Percentiles rank a stretch among this genome's conserved stretches.
phyloP scores from a whole-genome alignment of 2,888 invertebrate species.

The Polyommatus iphigenia region DNA sequence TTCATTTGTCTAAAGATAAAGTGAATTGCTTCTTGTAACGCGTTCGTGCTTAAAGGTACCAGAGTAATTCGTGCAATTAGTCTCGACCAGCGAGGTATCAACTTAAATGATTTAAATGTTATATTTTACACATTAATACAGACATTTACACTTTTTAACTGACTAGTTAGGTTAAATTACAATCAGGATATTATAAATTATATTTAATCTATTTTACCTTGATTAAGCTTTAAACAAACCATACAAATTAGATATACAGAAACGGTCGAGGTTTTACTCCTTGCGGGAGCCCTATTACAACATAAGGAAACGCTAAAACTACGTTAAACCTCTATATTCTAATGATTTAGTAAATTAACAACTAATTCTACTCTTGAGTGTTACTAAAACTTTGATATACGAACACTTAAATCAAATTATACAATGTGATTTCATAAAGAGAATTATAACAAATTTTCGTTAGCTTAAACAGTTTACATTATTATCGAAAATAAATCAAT shows the following conservation, averaged over 20 bases:
- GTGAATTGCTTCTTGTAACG: neutral
- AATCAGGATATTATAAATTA: neutral
- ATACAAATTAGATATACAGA: neutral
- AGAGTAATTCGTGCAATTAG: neutral
- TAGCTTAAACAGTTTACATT: neutral
- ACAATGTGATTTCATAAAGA: neutral
- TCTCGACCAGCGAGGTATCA: slow-evolving; percentile 1
- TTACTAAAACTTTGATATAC: slow-evolving; percentile 1
- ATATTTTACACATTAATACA: neutral
- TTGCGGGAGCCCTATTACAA: neutral
- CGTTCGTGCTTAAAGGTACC: neutral
- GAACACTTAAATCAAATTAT: neutral
- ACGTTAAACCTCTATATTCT: neutral
- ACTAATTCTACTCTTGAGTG: neutral
- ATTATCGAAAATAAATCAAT: neutral
- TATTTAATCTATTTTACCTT: neutral
- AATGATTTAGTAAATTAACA: neutral
- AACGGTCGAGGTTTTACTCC: slow-evolving; percentile 7
- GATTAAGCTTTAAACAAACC: neutral
- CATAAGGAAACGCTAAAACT: neutral
- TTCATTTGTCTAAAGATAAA: neutral
- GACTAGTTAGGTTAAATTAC: neutral
- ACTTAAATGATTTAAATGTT: neutral
- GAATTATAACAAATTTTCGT: neutral
- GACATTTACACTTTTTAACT: neutral